Evolutionary conservation across 2,113 vertebrate genomes (phyloP).

Genomic region (Scophthalmus maximus): DNA sequence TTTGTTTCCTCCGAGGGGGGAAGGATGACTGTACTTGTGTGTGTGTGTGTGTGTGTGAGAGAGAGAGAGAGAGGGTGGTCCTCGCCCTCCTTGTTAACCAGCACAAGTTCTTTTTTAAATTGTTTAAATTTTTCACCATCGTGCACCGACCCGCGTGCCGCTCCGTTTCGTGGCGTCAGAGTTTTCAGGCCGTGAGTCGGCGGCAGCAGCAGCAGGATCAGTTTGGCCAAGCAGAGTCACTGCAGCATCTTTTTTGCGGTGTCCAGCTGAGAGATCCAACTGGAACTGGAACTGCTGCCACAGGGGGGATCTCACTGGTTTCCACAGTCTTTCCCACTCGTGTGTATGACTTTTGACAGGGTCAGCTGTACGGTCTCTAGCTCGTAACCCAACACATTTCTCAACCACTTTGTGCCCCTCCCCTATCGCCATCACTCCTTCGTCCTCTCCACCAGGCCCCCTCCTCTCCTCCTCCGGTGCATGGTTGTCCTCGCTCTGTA

Average conservation of each 20-base stretch:
- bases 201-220: conserved; percentile 36
- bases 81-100: conserved; percentile 56
- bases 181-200: conserved; percentile 36
- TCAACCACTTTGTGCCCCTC: background rate
- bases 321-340: background rate
- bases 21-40: background rate
- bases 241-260: conserved; percentile 61
- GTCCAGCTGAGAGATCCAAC: conserved; percentile 20
- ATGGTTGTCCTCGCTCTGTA: conserved; percentile 35
- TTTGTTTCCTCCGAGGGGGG: background rate
- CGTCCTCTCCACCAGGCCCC: background rate
- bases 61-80: too few relatives aligned
- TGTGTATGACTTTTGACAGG: background rate
- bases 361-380: too few relatives aligned
- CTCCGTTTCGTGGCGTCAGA: conserved; percentile 11
- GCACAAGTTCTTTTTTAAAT: background rate
- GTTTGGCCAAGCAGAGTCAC: conserved; percentile 37
- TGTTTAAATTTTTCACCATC: too few relatives aligned
- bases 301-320: conserved; percentile 35
- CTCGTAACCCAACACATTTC: background rate
- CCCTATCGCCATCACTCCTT: background rate
- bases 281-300: conserved; percentile 5
- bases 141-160: conserved; percentile 41
- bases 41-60: background rate
- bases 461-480: too few relatives aligned